Base-by-base conservation (phyloP, 2,888 invertebrate genomes). In the Plutella xylostella region DNA sequence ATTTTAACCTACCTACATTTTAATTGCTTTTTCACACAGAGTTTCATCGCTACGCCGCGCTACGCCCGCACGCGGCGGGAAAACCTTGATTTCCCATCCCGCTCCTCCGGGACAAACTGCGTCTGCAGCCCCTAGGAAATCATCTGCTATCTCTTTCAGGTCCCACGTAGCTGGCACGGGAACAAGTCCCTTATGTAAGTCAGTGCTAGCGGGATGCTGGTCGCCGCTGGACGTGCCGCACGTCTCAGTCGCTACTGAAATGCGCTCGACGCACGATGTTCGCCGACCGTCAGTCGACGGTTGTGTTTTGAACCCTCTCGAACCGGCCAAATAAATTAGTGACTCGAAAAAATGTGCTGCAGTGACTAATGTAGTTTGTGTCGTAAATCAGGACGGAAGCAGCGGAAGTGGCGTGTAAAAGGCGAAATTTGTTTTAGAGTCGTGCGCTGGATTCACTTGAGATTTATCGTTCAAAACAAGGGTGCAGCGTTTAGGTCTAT, bases 151-250 rank as follows among this genome's bases (percentile, higher is more conserved):
- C 80, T 70, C 71, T 65, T 55, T 80, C 77, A 56, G 55, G 51
- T 69, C 60, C 57, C 57, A 60, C 67, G 68, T 59, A 61, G 68
- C 67, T 73, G 70, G 73, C 68, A 70, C 67, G 65, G 70, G 44
- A 70, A 64, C 61, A 60, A 68, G 65, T 77, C 75, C 82, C 83
- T 82, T 82, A 83, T 78, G 77, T 83, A 82, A 82, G 80, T 67
- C 77, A 83, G 83, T 82, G 69, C 72, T 73, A 58, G 57, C 42
- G 21, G 42, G 42, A 42, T 4, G 2, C 11, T 12, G 14, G 39
- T n/a, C n/a, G n/a, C n/a, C n/a, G n/a, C n/a, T n/a, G n/a, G n/a
- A n/a, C n/a, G n/a, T 20, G 9, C 17, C 15, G 42, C 9, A 20
- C 9, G 37, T 3, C 14, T 18, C 31, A 30, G 42, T 12, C 43